Conservation (phyloP, 2,797 vertebrate genomes). For the Smutsia temminckii region DNA sequence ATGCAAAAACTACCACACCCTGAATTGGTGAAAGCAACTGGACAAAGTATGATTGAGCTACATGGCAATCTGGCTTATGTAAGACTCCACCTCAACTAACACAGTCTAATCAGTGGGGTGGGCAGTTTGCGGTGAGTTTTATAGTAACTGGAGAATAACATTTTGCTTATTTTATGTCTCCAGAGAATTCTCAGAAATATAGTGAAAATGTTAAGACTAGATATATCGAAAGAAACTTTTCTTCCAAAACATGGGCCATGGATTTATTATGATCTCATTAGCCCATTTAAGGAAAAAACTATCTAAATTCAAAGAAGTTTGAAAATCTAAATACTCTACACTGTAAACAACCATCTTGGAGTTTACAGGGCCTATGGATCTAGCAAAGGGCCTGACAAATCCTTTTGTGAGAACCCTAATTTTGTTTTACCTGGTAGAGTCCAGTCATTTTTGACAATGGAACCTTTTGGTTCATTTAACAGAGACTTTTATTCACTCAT, state of each 20-base stretch:
- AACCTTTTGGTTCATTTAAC: background rate
- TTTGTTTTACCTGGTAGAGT: background rate
- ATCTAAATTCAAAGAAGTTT: background rate
- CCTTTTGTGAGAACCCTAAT: background rate
- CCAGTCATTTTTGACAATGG: background rate
- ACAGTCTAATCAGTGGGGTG: background rate
- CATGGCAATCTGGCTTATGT: background rate
- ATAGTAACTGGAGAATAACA: background rate
- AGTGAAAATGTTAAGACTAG: constrained; percentile 17
- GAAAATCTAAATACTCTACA: background rate
- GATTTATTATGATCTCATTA: background rate
- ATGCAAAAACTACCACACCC: background rate
- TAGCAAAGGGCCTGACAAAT: background rate
- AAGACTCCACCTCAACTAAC: background rate
- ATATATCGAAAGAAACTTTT: constrained; percentile 10
- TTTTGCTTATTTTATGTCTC: constrained; percentile 33
- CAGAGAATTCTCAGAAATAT: background rate
- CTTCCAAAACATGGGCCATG: background rate
- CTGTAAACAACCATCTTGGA: background rate
- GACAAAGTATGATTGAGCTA: background rate
- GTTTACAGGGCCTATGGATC: background rate
- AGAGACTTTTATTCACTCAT: background rate
- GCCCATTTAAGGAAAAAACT: background rate
- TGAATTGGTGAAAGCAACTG: background rate
- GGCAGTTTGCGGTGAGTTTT: background rate